Conservation (phyloP, 1,140 invertebrate genomes). For the Apis laboriosa region DNA sequence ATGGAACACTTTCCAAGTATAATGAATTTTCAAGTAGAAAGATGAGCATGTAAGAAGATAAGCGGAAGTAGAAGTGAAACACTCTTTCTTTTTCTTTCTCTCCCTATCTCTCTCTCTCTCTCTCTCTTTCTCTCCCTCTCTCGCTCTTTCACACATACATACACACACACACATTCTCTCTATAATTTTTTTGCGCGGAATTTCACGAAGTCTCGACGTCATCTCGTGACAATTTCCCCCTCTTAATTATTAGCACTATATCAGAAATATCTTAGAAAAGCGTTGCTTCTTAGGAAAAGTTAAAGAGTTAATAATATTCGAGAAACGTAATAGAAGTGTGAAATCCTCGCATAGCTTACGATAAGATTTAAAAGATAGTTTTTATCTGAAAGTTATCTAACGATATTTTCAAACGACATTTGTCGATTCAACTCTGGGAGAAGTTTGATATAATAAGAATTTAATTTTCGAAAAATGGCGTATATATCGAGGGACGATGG, state of each 20-base stretch:
- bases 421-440: too few species aligned
- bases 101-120: not conserved
- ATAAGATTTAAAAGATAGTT: too few species aligned
- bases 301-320: not conserved
- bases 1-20: not conserved
- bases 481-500: too few species aligned
- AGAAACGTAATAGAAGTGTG: not conserved
- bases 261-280: not conserved
- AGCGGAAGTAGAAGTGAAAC: not conserved
- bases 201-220: not conserved
- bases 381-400: not conserved
- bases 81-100: not conserved
- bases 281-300: not conserved
- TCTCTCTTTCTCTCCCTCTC: not conserved
- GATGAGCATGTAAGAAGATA: constrained; percentile 8
- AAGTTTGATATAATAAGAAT: too few species aligned
- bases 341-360: constrained; percentile 1
- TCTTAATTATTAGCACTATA: not conserved
- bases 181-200: too few species aligned
- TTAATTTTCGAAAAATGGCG: too few species aligned
- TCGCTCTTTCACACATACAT: too few species aligned
- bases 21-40: constrained; percentile 10
- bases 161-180: too few species aligned
- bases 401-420: too few species aligned
- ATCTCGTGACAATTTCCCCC: not conserved